phyloP scores from a whole-genome alignment of 2,797 vertebrate genomes.

The Crenuchus spilurus region DNA sequence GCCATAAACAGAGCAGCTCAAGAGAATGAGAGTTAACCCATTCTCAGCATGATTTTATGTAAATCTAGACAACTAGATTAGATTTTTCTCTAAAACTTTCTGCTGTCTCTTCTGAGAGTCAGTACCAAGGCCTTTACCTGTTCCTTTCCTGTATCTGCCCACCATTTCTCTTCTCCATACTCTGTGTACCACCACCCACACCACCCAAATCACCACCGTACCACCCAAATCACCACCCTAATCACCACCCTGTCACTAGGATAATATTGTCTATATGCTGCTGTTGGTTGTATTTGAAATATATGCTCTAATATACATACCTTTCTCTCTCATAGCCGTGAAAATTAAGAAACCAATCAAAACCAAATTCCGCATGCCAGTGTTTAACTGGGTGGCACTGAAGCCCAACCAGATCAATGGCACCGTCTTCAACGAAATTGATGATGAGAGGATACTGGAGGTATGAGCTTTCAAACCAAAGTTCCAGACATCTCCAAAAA shows the following conservation, averaged over 20 bases:
- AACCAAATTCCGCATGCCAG: constrained; percentile 95
- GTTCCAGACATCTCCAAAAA: not conserved
- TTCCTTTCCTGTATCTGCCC: too few species aligned
- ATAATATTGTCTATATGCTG: not conserved
- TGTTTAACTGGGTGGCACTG: constrained; percentile 97
- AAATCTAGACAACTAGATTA: too few species aligned
- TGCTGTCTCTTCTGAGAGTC: too few species aligned
- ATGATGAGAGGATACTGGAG: constrained; percentile 94
- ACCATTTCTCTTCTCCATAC: too few species aligned
- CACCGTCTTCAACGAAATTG: constrained; percentile 96
- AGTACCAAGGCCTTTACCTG: too few species aligned
- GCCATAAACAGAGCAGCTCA: too few species aligned
- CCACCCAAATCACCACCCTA: not conserved
- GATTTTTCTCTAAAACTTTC: too few species aligned
- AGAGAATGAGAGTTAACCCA: too few species aligned
- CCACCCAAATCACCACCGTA: too few species aligned
- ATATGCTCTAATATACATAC: not conserved
- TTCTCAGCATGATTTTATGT: too few species aligned
- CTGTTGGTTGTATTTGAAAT: constrained; percentile 9
- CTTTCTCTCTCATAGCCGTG: constrained; percentile 81
- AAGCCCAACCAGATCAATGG: constrained; percentile 98
- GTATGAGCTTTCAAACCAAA: constrained; percentile 66
- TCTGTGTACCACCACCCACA: too few species aligned
- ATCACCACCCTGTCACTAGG: not conserved
- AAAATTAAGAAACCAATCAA: constrained; percentile 99